Percentiles rank a stretch among this genome's conserved stretches.
phyloP scores from a whole-genome alignment of 2,113 vertebrate genomes.

The Pangasianodon gigas region DNA sequence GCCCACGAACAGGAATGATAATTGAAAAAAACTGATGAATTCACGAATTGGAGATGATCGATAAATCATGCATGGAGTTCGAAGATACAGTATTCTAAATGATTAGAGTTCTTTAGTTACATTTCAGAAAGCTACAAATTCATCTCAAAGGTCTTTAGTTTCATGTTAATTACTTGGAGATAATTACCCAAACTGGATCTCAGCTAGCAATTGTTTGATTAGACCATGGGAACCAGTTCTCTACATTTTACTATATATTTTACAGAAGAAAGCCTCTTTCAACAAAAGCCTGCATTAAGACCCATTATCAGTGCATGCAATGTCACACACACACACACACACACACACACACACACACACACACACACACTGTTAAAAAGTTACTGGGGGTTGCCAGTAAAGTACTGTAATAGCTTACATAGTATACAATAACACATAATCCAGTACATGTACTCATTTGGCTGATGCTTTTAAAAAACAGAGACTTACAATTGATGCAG shows the following conservation, averaged over 20 bases:
- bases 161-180: constrained; percentile 75
- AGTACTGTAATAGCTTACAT: background rate
- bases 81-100: constrained; percentile 55
- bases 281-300: constrained; percentile 48
- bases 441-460: background rate
- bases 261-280: constrained; percentile 66
- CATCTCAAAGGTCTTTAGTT: constrained; percentile 75
- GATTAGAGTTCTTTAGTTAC: constrained; percentile 74
- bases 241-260: constrained; percentile 61
- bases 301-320: background rate
- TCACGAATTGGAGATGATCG: constrained; percentile 1
- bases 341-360: background rate
- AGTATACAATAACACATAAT: background rate
- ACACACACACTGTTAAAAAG: no score
- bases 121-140: constrained; percentile 73
- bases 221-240: constrained; percentile 72
- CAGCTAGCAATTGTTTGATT: constrained; percentile 64
- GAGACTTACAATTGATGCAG: background rate
- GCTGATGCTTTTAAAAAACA: background rate
- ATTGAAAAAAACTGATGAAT: background rate
- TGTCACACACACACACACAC: background rate
- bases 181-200: constrained; percentile 77
- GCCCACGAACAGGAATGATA: background rate
- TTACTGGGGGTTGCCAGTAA: background rate
- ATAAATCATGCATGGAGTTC: constrained; percentile 24